Base-by-base conservation (phyloP, 2,113 vertebrate species). In the Salvator merianae region DNA sequence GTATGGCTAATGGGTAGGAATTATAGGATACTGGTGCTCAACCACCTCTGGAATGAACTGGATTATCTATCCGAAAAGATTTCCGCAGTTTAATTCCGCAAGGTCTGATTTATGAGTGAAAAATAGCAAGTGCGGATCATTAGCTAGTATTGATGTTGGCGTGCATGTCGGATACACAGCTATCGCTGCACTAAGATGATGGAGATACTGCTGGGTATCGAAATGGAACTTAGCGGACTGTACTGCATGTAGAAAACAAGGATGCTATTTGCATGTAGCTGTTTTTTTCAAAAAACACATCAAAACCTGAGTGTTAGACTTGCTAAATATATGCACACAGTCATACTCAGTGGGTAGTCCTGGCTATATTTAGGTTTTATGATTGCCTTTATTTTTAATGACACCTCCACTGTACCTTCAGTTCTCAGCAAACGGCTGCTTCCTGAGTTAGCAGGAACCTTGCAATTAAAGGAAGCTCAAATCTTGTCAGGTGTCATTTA, bases 341-440 rank as follows among this genome's bases (percentile, higher is more conserved):
- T 93, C 91, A 93, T 92, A 90, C 53, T 81, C 30, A 82, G 90
- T 92, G 89, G 92, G 88, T 93, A 91, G 91, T 88, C 86, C 78
- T 91, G 85, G 86, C 90, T 96, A 96, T 95, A 95, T 96, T 95
- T 96, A 95, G 93, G 28, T 65, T 92, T 94, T 93, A 89, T 93
- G 89, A 91, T 93, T 92, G 91, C 85, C 86, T 91, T 85, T 59
- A 71, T 77, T 86, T 91, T 90, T 53, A 79, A 90, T 85, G 91
- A 90, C 84, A 90, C 63, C 84, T 85, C 69, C 77, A 86, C 84
- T 68, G 9, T 93, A 90, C 83, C 84, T 88, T 94, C 75, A 78
- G 59, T 90, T 84, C 0, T 0, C 73, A 86, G 91, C 85, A 87
- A 90, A 73, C 85, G 89, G 75, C 87, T 5, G 26, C 90, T 89